Conservation (phyloP, 2,113 vertebrate species). For the Engraulis encrasicolus region DNA sequence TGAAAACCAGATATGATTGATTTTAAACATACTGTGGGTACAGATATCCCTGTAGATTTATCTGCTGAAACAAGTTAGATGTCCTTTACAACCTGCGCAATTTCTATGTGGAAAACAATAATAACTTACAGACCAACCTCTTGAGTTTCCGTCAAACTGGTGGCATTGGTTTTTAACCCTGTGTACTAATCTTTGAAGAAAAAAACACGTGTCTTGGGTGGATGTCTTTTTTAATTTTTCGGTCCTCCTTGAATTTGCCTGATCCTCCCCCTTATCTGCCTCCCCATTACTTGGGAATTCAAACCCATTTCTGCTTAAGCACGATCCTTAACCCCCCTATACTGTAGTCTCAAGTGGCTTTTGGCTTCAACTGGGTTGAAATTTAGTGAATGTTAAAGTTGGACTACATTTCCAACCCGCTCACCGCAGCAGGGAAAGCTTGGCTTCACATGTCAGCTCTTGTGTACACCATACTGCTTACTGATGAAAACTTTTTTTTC, state of each 20-base stretch:
- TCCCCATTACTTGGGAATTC: constrained; percentile 40
- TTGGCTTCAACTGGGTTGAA: constrained; percentile 34
- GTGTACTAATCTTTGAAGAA: neutral
- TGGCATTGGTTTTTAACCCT: constrained; percentile 19
- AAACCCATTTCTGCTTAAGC: constrained; percentile 44
- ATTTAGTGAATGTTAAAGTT: constrained; percentile 29
- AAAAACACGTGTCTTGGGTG: constrained; percentile 22
- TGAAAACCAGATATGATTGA: neutral
- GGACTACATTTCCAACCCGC: constrained; percentile 30
- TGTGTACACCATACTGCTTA: neutral
- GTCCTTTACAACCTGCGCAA: constrained; percentile 58
- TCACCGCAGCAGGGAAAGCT: neutral
- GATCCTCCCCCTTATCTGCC: constrained; percentile 30
- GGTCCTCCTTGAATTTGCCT: constrained; percentile 30
- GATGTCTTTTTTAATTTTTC: constrained; percentile 12
- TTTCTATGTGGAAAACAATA: constrained; percentile 38
- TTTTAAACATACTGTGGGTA: neutral
- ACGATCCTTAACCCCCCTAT: neutral
- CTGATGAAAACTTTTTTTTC: neutral
- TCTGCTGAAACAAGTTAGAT: constrained; percentile 63
- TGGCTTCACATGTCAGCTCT: neutral
- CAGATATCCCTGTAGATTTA: constrained; percentile 59
- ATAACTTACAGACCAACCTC: constrained; percentile 23
- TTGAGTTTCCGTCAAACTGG: constrained; percentile 34
- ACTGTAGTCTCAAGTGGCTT: constrained; percentile 39